Percentiles rank a stretch among this genome's conserved stretches.
These are phyloP conservation scores for Allacma fusca DNA, from an alignment of 2,888 invertebrate genomes.

Conservation along the genomic window DNA sequence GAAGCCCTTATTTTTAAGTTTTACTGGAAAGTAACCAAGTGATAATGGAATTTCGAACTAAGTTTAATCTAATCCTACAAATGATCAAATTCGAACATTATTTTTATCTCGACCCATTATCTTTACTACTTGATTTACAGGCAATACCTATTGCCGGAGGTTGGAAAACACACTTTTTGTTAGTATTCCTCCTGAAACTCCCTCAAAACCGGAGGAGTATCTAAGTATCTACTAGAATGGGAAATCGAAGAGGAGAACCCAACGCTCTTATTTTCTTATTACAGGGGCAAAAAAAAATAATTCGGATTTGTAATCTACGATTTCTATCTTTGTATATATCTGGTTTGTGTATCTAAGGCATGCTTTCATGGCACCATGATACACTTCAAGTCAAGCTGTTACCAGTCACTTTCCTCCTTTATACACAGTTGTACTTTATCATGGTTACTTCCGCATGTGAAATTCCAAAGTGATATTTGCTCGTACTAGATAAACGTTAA, in stretches of 20 bases:
- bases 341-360: neutral
- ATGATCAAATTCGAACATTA: no score
- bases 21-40: no score
- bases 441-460: neutral
- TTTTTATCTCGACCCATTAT: no score
- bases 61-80: no score
- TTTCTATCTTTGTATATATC: neutral
- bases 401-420: neutral
- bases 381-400: neutral
- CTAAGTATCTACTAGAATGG: no score
- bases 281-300: neutral
- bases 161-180: no score
- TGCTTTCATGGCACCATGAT: neutral
- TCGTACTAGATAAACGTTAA: neutral
- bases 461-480: neutral
- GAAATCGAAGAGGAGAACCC: neutral
- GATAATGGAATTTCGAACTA: no score
- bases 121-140: no score
- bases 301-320: neutral
- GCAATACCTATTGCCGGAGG: no score
- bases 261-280: neutral
- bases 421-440: neutral
- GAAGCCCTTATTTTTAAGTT: no score
- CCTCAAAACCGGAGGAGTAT: no score
- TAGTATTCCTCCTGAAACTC: no score